phyloP scores from a whole-genome alignment of 2,113 vertebrate genomes.

The Pimephales promelas region DNA sequence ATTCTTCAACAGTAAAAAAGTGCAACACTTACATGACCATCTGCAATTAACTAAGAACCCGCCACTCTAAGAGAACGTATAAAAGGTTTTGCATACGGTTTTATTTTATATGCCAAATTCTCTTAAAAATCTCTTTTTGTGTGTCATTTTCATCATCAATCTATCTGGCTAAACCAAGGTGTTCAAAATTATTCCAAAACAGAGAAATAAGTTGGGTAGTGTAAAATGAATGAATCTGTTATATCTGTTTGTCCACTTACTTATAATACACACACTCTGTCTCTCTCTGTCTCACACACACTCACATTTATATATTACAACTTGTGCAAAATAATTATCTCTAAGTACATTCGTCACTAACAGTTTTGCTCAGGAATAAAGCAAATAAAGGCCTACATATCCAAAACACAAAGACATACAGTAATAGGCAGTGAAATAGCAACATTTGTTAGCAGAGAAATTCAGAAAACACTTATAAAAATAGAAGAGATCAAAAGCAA shows the following conservation, averaged over 20 bases:
- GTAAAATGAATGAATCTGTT: slow-evolving; percentile 39
- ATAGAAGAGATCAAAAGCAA: slow-evolving; percentile 7
- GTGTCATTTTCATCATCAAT: neutral
- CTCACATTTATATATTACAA: slow-evolving; percentile 68
- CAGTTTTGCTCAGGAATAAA: slow-evolving; percentile 10
- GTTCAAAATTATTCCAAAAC: neutral
- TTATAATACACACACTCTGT: slow-evolving; percentile 27
- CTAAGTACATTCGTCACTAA: slow-evolving; percentile 59
- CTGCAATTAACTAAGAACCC: neutral
- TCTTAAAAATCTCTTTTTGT: neutral
- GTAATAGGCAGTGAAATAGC: neutral
- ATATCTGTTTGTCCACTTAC: slow-evolving; percentile 51
- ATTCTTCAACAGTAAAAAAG: slow-evolving; percentile 5
- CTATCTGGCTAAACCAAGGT: neutral
- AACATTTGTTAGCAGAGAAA: neutral
- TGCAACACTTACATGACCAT: neutral
- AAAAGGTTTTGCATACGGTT: neutral
- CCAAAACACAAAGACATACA: neutral
- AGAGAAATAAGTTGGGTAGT: slow-evolving; percentile 34
- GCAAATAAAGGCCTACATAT: neutral
- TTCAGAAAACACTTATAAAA: neutral
- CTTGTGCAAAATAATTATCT: slow-evolving; percentile 75
- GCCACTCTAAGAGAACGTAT: neutral
- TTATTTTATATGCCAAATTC: neutral
- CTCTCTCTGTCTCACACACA: neutral